A percentile compares a stretch with the other conserved stretches of the same genome.
These are phyloP conservation scores for Corynorhinus townsendii DNA, from an alignment of 2,113 vertebrate genomes.

Conservation along the genomic window DNA sequence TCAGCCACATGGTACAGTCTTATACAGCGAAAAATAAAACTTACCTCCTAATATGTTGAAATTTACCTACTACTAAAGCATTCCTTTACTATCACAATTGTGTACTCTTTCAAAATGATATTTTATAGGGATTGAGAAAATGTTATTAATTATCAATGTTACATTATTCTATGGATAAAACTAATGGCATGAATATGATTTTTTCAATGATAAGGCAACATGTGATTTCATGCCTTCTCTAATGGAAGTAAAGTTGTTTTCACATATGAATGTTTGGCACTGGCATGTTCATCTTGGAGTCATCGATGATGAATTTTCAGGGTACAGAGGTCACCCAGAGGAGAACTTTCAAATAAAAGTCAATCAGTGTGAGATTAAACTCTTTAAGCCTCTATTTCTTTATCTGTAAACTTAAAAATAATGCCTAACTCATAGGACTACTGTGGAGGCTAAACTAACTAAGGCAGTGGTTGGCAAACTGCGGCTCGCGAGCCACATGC, in stretches of 20 bases:
- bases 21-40: background rate
- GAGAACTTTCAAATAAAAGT: background rate
- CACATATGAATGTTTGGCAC: background rate
- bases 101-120: background rate
- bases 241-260: background rate
- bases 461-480: background rate
- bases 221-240: background rate
- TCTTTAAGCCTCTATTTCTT: background rate
- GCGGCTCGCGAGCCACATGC: too few species aligned
- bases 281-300: background rate
- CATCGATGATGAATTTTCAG: background rate
- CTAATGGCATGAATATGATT: background rate
- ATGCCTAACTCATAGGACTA: background rate
- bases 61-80: background rate
- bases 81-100: background rate
- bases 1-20: background rate
- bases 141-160: background rate
- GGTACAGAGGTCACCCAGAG: background rate
- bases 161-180: background rate
- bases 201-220: background rate
- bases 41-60: background rate
- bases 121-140: background rate
- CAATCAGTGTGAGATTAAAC: background rate
- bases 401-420: constrained; percentile 6
- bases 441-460: background rate